Base-by-base conservation (phyloP, 2,113 vertebrate genomes). In the Muscicapa adusta region DNA sequence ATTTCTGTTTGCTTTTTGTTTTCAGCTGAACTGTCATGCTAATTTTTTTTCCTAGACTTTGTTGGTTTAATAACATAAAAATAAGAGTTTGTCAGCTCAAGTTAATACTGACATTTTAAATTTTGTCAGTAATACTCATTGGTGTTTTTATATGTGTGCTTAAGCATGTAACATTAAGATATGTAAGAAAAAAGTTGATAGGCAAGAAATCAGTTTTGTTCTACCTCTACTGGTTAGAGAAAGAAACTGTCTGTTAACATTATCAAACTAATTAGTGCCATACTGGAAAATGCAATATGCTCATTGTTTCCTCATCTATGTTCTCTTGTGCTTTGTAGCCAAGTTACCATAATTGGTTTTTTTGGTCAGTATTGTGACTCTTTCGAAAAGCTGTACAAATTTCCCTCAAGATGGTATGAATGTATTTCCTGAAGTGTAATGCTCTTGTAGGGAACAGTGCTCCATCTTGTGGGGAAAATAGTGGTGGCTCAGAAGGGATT, bases 391-490 rank as follows among this genome's bases (percentile, higher is more conserved):
- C 33, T 66, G 34, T 58, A 23, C 33, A 25, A 14, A 34, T 79
- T 72, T 79, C 66, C 31, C 26, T 43, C 42, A 6, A 7, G 54
- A 3, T 42, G 1, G 2, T 25, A 3, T 58, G 38, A 63, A 33
- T 31, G 6, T 31, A 22, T 58, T 82, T 48, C 24, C 43, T 1
- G 1, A 28, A 48, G 26, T 48, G 28, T 54, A 20, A 23, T 10
- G 2, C 23, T 36, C 13, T 25, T 81, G 25, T 50, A 58, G 33
- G 48, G 67, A 42, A 50, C 54, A 89, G 61, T 79, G 87, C 89
- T 82, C 87, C 85, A 78, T 68, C 89, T 94, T 85, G 89, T 94
- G 95, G 66, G 25, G 58, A 81, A 82, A 89, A 25, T 13, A 29
- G 18, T 42, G 23, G 26, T 50, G 60, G 12, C 43, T 76, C 33